A percentile compares a stretch with the other conserved stretches of the same genome.
Conservation (phyloP, 2,797 vertebrate genomes). For the Pteropus rufus region DNA sequence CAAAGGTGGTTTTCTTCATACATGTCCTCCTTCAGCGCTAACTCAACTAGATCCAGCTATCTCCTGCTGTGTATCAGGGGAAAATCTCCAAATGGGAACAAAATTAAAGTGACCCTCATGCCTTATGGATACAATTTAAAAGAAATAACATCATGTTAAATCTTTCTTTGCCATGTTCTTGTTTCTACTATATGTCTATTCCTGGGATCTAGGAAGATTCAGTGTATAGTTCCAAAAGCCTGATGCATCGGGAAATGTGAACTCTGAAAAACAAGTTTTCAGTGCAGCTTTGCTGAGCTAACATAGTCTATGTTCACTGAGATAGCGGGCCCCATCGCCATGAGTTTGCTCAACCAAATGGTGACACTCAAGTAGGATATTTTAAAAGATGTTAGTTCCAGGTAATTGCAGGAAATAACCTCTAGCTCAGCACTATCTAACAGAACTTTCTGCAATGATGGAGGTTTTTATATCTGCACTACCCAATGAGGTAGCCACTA, state of each 20-base stretch:
- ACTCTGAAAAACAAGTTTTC: not conserved
- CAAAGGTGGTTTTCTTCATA: not conserved
- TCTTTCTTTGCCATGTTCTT: not conserved
- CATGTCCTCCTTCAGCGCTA: not conserved
- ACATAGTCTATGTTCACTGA: not conserved
- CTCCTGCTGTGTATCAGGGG: not conserved
- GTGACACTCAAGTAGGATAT: not conserved
- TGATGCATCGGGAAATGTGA: not conserved
- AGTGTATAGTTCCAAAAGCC: not conserved
- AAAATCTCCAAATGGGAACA: not conserved
- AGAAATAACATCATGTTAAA: not conserved
- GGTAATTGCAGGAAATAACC: not conserved
- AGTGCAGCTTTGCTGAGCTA: not conserved
- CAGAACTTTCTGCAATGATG: not conserved
- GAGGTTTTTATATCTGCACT: not conserved
- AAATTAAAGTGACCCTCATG: not conserved
- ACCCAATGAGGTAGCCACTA: not conserved
- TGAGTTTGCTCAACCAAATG: not conserved
- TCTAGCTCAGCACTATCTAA: not conserved
- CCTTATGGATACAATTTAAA: not conserved
- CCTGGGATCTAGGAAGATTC: not conserved
- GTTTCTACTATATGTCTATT: slow-evolving; percentile 29
- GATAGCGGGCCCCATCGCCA: not conserved
- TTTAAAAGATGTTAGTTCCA: slow-evolving; percentile 2
- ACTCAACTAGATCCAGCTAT: not conserved